These are phyloP conservation scores for Oxyteleia sp. DNA, from an alignment of 2,888 invertebrate species.

Conservation along the genomic window DNA sequence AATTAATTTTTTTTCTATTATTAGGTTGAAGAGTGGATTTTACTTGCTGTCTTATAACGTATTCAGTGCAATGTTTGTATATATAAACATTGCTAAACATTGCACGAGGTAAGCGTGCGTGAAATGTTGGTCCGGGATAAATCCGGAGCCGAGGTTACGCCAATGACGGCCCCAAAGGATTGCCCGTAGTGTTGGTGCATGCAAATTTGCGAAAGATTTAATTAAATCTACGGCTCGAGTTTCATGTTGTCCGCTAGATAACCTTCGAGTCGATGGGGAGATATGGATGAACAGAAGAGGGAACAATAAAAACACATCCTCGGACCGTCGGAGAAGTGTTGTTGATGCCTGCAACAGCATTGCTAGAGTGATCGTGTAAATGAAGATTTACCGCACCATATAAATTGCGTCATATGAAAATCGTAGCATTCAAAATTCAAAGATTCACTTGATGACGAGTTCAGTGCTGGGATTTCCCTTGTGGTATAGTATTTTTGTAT, in stretches of 20 bases:
- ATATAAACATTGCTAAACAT: no score
- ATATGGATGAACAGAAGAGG: slow-evolving; percentile 58
- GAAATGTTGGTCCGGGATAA: no score
- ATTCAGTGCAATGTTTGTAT: no score
- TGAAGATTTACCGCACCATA: slow-evolving; percentile 64
- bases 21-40: no score
- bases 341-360: slow-evolving; percentile 41
- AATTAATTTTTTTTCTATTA: no score
- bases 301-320: slow-evolving; percentile 70
- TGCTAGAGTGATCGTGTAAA: slow-evolving; percentile 58
- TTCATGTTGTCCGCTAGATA: slow-evolving; percentile 68
- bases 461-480: slow-evolving; percentile 23
- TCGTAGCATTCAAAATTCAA: slow-evolving; percentile 35
- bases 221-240: slow-evolving; percentile 83
- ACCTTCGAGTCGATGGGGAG: slow-evolving; percentile 63
- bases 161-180: no score
- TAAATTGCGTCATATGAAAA: slow-evolving; percentile 45
- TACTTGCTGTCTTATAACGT: no score
- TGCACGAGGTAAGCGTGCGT: no score
- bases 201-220: slow-evolving; percentile 87
- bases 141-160: no score
- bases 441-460: slow-evolving; percentile 21
- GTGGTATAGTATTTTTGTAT: slow-evolving; percentile 4
- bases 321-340: slow-evolving; percentile 60
- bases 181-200: no score